phyloP scores from a whole-genome alignment of 2,797 vertebrate species.

The Anguilla pacifica region DNA sequence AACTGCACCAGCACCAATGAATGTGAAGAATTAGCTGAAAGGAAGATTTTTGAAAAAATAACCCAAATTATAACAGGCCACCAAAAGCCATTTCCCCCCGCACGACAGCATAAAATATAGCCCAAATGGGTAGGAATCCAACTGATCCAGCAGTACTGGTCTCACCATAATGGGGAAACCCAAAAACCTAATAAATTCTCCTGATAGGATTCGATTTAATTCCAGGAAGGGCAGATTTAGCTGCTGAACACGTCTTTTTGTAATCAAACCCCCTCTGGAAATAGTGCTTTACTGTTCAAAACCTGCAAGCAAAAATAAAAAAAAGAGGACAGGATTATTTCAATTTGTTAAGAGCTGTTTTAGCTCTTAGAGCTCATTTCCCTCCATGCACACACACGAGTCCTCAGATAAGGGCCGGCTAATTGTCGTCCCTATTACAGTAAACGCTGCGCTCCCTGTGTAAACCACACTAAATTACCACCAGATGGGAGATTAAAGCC shows the following conservation, averaged over 20 bases:
- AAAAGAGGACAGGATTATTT: conserved; percentile 45
- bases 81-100: neutral
- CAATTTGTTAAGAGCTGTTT: conserved; percentile 48
- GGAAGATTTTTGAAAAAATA: neutral
- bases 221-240: conserved; percentile 32
- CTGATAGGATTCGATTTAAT: conserved; percentile 29
- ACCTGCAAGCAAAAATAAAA: conserved; percentile 38
- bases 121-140: neutral
- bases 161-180: conserved; percentile 7
- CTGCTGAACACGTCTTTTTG: neutral
- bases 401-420: conserved; percentile 72
- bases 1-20: neutral
- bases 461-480: conserved; percentile 81
- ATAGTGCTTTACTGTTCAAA: conserved; percentile 27
- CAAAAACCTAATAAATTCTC: conserved; percentile 19
- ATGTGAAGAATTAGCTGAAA: neutral
- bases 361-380: conserved; percentile 62
- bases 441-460: conserved; percentile 76
- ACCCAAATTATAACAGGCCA: neutral
- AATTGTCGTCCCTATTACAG: conserved; percentile 83
- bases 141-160: neutral
- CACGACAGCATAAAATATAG: neutral
- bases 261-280: conserved; percentile 24
- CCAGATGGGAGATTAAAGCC: conserved; percentile 84
- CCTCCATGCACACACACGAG: conserved; percentile 61